Evolutionary conservation across 2,888 invertebrate species (phyloP), one percentile per base, ranked within the genome.

Genomic region (Blera fallax): DNA sequence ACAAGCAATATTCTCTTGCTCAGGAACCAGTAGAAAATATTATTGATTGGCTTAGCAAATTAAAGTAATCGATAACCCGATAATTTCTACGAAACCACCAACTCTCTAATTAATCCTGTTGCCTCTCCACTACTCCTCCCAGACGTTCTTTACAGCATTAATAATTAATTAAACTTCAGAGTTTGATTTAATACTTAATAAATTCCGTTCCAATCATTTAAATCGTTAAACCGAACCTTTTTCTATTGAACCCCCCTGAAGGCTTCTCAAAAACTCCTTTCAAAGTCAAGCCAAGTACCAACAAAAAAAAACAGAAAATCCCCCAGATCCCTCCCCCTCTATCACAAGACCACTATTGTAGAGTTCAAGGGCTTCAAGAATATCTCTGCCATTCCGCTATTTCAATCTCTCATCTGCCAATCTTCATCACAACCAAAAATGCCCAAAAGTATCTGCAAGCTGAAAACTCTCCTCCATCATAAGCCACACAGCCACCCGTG

Each of bases 391-490:
- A 67, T 52, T 37, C 37, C 34, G 43, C 69, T 16, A 64, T 54
- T 72, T 72, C 10, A 27, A 52, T 43, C 60, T 56, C 21, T 60
- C 40, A 58, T 52, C 67, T 67, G 67, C 67, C 69, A 69, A 67
- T 69, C 77, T 69, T 67, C 60, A 65, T 65, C 65, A 62, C n/a
- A n/a, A n/a, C n/a, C 0, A 16, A 18, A 34, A 50, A 14, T 21
- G 24, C 14, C 52, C 50, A 45, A 56, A 24, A 43, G 14, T 43
- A 40, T 29, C 29, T 29, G 18, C 18, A 11, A 3, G 16, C 32
- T 24, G 27, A 27, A 52, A 8, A 24, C 5, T 43, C 37, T 6
- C 40, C 32, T 11, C 29, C 37, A 18, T 50, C 48, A 72, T 60
- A 58, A 60, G 37, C 50, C 60, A 72, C 60, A 72, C 45, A 14